Evolutionary conservation across 2,113 vertebrate genomes (phyloP).

Genomic region (Macrotis lagotis): DNA sequence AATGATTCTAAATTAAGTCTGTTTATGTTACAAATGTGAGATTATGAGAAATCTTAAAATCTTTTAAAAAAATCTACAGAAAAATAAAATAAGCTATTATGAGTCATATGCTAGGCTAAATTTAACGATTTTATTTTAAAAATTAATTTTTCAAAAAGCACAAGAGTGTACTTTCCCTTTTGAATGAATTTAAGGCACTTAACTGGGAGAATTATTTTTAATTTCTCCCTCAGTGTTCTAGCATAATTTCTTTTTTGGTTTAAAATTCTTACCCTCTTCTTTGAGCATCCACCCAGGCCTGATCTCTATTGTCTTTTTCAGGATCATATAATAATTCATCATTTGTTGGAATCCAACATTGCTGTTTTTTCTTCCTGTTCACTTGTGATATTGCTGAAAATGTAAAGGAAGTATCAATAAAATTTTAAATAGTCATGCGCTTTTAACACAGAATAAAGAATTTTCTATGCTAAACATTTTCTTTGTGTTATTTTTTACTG

Average conservation of each 20-base stretch:
- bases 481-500: neutral
- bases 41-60: neutral
- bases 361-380: conserved; percentile 80
- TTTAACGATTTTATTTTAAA: neutral
- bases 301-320: conserved; percentile 93
- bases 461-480: conserved; percentile 12
- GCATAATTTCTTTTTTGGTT: neutral
- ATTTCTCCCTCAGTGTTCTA: neutral
- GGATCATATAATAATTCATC: conserved; percentile 97
- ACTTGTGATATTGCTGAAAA: conserved; percentile 81
- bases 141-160: neutral
- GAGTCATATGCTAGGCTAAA: neutral
- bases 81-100: neutral
- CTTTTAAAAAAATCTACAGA: too few relatives aligned
- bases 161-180: neutral
- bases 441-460: conserved; percentile 47
- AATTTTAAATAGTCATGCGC: conserved; percentile 8
- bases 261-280: conserved; percentile 87
- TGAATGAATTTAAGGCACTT: neutral
- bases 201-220: neutral
- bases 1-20: neutral
- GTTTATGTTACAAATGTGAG: neutral
- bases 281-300: conserved; percentile 94
- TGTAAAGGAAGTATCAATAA: conserved; percentile 40
- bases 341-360: conserved; percentile 88